Evolutionary conservation across 1,140 invertebrate species (phyloP).

Genomic region (Wiebesia pumilae): DNA sequence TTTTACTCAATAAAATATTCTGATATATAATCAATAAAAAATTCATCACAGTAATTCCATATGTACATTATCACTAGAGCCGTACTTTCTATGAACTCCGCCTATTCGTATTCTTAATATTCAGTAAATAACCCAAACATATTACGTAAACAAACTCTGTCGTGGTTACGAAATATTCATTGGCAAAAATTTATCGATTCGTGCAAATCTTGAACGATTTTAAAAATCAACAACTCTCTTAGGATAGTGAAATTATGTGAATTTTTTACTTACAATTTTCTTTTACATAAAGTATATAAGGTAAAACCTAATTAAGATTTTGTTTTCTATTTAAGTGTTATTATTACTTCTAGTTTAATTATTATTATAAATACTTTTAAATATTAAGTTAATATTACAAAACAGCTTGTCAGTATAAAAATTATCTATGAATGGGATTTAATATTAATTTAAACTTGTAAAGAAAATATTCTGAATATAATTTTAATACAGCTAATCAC

Average conservation of each 20-base stretch:
- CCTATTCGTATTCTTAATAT: conserved; percentile 14
- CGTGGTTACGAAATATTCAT: conserved; percentile 39
- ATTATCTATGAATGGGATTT: not conserved
- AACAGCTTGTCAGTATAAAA: not conserved
- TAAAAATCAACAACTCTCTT: not conserved
- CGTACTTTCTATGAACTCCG: conserved; percentile 12
- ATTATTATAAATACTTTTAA: not conserved
- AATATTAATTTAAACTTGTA: not conserved
- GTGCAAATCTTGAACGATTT: not conserved
- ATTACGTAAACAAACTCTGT: conserved; percentile 25
- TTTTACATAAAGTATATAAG: not conserved
- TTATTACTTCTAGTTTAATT: not conserved
- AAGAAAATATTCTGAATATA: not conserved
- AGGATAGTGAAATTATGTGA: not conserved
- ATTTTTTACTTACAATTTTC: not conserved
- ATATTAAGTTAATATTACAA: not conserved
- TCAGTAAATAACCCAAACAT: conserved; percentile 1
- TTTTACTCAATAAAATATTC: too few relatives aligned
- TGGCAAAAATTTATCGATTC: conserved; percentile 21
- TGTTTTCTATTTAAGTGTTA: not conserved
- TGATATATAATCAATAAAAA: not conserved
- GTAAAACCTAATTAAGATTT: not conserved
- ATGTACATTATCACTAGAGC: not conserved
- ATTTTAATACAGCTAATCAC: not conserved
- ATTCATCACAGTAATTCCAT: not conserved